Conservation (phyloP, 2,797 vertebrate genomes). For the Leptodactylus fallax region DNA sequence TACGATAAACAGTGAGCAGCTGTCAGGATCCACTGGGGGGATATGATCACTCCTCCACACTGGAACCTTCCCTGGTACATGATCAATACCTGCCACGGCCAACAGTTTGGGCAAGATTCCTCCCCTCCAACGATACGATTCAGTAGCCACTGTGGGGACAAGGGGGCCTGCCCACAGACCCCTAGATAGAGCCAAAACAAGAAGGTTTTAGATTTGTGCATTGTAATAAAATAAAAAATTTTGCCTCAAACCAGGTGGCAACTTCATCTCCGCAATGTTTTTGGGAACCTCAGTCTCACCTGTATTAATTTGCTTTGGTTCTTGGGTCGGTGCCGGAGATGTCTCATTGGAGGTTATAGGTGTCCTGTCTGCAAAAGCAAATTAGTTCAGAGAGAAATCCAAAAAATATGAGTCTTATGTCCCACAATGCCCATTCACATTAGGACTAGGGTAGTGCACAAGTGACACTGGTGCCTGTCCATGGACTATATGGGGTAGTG, state of each 20-base stretch:
- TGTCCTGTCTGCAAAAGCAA: neutral
- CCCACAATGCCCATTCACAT: neutral
- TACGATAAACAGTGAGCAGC: constrained; percentile 14
- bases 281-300: neutral
- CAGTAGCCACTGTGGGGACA: constrained; percentile 22
- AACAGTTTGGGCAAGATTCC: constrained; percentile 61
- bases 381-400: neutral
- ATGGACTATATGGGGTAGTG: no score
- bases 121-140: neutral
- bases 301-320: neutral
- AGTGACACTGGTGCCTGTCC: no score
- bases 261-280: neutral
- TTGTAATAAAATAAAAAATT: neutral
- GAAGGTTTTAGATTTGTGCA: neutral
- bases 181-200: constrained; percentile 16
- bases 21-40: constrained; percentile 29
- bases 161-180: neutral
- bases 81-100: constrained; percentile 43
- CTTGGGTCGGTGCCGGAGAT: neutral
- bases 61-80: constrained; percentile 41
- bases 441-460: neutral
- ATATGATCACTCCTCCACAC: constrained; percentile 17
- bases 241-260: neutral
- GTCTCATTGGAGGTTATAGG: no score
- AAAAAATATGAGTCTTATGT: no score